phyloP scores from a whole-genome alignment of 1,140 invertebrate genomes.

The Eueides isabella region DNA sequence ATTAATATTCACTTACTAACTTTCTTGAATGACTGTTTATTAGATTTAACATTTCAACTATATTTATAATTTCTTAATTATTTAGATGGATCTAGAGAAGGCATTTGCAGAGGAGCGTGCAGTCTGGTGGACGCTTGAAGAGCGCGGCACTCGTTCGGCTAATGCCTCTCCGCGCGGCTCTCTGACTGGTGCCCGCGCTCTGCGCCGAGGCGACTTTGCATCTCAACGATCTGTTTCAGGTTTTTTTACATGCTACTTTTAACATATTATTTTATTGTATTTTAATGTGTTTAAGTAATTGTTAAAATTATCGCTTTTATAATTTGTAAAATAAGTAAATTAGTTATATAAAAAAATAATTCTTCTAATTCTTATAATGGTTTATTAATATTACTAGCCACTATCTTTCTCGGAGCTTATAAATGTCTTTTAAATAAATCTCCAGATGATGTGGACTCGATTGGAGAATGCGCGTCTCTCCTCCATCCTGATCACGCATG shows the following conservation, averaged over 20 bases:
- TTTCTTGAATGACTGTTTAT: not conserved
- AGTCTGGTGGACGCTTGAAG: slow-evolving; percentile 93
- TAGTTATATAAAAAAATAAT: no score
- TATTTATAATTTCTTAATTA: not conserved
- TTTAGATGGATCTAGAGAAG: slow-evolving; percentile 85
- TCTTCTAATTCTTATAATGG: not conserved
- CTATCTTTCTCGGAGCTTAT: not conserved
- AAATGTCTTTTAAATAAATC: slow-evolving; percentile 12
- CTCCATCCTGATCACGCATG: slow-evolving; percentile 93
- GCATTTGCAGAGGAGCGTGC: slow-evolving; percentile 92
- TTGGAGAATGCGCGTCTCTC: slow-evolving; percentile 87
- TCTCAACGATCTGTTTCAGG: slow-evolving; percentile 87
- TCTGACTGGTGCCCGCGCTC: slow-evolving; percentile 84
- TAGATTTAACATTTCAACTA: not conserved
- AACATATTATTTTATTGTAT: not conserved
- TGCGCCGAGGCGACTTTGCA: slow-evolving; percentile 85
- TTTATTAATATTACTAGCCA: not conserved
- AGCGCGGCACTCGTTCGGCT: slow-evolving; percentile 89
- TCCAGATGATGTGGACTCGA: slow-evolving; percentile 87
- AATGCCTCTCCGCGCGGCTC: slow-evolving; percentile 91
- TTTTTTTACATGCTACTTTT: slow-evolving; percentile 45
- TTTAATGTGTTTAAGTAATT: not conserved
- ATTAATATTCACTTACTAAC: not conserved
- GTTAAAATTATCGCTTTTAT: not conserved
- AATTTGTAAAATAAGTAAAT: no score